Evolutionary conservation across 2,113 vertebrate species (phyloP).

Genomic region (Polypterus senegalus): DNA sequence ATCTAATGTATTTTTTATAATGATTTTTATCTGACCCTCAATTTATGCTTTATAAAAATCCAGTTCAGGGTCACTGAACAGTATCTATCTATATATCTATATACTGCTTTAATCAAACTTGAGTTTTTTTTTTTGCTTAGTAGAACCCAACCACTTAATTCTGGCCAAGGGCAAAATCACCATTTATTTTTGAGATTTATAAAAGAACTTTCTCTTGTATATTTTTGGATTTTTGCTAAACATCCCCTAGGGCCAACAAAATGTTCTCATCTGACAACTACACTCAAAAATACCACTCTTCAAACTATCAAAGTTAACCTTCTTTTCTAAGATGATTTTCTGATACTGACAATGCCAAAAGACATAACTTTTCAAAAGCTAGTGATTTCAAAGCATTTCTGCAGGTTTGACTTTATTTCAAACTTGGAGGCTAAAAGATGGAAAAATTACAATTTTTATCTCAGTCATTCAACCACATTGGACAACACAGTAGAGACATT

Average conservation of each 20-base stretch:
- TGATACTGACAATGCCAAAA: conserved; percentile 4
- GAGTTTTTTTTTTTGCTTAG: not conserved
- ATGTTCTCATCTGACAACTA: conserved; percentile 2
- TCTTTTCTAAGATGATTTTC: conserved; percentile 3
- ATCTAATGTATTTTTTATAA: no score
- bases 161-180: conserved; percentile 1
- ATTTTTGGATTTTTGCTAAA: conserved; percentile 5
- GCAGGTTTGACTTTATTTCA: no score
- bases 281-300: not conserved
- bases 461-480: no score
- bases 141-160: conserved; percentile 5
- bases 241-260: conserved; percentile 4
- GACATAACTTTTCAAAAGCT: conserved; percentile 10
- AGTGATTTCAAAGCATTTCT: no score
- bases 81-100: no score
- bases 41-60: no score
- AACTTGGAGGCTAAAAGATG: no score
- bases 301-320: conserved; percentile 7
- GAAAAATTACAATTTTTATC: no score
- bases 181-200: conserved; percentile 15
- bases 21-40: no score
- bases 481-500: no score
- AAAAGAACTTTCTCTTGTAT: conserved; percentile 11
- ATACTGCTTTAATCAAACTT: no score
- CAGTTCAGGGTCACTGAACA: no score